Base-by-base conservation (phyloP, 2,888 invertebrate genomes). In the Callyntrura guangdongensis region DNA sequence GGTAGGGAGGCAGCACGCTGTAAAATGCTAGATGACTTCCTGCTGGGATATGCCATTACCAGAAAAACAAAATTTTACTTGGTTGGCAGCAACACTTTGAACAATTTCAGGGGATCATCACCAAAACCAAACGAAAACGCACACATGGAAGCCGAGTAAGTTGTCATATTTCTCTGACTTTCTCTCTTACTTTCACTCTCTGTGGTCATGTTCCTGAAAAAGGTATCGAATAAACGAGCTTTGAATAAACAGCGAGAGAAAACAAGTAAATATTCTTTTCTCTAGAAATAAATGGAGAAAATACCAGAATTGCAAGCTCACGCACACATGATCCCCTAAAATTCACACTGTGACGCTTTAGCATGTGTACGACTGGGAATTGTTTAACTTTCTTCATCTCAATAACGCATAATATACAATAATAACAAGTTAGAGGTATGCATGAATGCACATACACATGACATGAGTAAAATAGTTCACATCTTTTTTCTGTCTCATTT, bases 361-460 rank as follows among this genome's bases (percentile, higher is more conserved):
- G 83, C 74, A 74, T 86, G 72, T 86, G 89, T 87, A 89, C 36
- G 2, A 4, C 87, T 92, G 91, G 91, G 89, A 91, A 91, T 91
- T 89, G 86, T 86, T 90, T 86, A 91, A 90, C 92, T 92, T 82
- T 72, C 86, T 79, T 36, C 86, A 14, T 72, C 27, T 85, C 69
- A 85, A 49, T 85, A 49, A 72, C 85, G 6, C 69, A n/a, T n/a
- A 49, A 36, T 4, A 36, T 36, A 36, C 25, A 53, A 72, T 72
- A 72, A 53, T 14, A 53, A 22, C 25, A 61, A n/a, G 22, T 53
- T 49, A 11, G 17, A 5, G 9, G 9, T 17, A 14, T 45, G 12
- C 17, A 45, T 17, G 1, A 5, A 25, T 74, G 4, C 8, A 47
- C 11, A 20, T 61, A 1, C 5, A 11, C 22, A 22, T 61, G 11